These are phyloP conservation scores for Leucosticte australis DNA, from an alignment of 2,113 vertebrate genomes.

Conservation along the genomic window DNA sequence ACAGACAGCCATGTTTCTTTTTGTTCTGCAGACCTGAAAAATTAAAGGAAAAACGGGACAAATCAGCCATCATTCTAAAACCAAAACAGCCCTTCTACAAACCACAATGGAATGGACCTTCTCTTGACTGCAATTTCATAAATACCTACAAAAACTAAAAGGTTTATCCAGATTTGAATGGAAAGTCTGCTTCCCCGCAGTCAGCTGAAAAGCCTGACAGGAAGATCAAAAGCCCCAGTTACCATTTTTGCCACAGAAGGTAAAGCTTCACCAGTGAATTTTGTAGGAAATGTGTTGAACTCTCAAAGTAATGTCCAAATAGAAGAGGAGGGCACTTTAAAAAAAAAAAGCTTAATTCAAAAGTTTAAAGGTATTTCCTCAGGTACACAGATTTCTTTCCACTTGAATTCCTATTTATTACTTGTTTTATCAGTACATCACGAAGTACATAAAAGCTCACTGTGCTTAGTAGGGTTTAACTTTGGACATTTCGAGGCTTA, in stretches of 20 bases:
- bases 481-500: neutral
- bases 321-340: neutral
- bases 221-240: neutral
- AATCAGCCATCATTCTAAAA: neutral
- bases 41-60: constrained; percentile 27
- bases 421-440: neutral
- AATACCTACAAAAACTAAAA: neutral
- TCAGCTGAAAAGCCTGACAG: neutral
- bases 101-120: neutral
- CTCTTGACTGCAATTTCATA: neutral
- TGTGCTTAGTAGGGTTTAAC: neutral
- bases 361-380: neutral
- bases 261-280: neutral
- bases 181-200: neutral
- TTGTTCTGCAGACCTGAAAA: constrained; percentile 84
- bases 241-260: neutral
- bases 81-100: neutral
- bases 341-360: neutral
- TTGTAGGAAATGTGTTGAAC: neutral
- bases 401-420: neutral
- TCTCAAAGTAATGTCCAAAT: neutral
- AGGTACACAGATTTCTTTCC: neutral
- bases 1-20: constrained; percentile 91
- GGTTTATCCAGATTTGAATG: neutral
- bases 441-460: neutral